Evolutionary conservation across 2,113 vertebrate species (phyloP).

Genomic region (Orientallactaga bullata): DNA sequence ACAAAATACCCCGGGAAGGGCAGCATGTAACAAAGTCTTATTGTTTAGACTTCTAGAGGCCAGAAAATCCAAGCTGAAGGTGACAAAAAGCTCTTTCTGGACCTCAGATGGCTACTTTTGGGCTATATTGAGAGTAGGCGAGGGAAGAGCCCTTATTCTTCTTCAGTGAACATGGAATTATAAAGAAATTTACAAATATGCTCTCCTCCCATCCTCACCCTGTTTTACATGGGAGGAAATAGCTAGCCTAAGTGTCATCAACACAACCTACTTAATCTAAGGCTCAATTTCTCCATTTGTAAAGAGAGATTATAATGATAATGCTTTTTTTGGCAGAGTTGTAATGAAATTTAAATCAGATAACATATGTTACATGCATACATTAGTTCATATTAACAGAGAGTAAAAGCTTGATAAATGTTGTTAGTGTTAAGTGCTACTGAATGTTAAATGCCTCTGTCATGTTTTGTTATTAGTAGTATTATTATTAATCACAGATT

Average conservation of each 20-base stretch:
- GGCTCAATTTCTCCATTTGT: conserved; percentile 52
- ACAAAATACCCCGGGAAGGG: not conserved
- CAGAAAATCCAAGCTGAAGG: not conserved
- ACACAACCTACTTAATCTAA: conserved; percentile 13
- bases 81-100: not conserved
- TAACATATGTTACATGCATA: not conserved
- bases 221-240: not conserved
- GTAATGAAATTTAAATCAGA: conserved; percentile 32
- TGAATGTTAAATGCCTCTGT: conserved; percentile 62
- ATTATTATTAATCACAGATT: conserved; percentile 62
- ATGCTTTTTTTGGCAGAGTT: not conserved
- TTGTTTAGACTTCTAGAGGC: not conserved
- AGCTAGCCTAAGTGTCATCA: not conserved
- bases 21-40: not conserved
- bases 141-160: not conserved
- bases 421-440: conserved; percentile 57
- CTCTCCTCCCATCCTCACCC: not conserved
- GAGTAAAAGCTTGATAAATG: conserved; percentile 53
- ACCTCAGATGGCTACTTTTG: not conserved
- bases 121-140: not conserved
- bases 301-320: conserved; percentile 1
- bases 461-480: conserved; percentile 54
- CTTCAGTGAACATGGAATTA: not conserved
- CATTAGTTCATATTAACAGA: conserved; percentile 24
- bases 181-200: not conserved